Base-by-base conservation (phyloP, 2,888 invertebrate species). In the Neoscelio sp. region DNA sequence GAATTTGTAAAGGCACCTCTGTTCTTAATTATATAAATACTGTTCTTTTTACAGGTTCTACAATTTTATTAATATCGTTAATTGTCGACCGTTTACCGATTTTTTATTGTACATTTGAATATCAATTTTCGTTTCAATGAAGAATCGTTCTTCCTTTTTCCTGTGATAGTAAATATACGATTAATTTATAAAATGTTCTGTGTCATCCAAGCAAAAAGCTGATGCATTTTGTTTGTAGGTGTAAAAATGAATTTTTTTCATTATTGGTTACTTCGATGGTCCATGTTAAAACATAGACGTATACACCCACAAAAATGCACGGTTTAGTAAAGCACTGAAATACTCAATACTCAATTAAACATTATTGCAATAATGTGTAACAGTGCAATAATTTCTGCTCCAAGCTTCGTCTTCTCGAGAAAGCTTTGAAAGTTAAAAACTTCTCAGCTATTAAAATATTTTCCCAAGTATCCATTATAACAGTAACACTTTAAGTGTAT, bases 351-450 rank as follows among this genome's bases (percentile, higher is more conserved):
- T 20, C 42, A 4, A 4, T n/a, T 12, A 60, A 18, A 46, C 8
- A 33, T 56, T 46, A 68, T 58, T 56, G 48, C 48, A 48, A 38
- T 46, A 56, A 68, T 68, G 15, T 35, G 12, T 58, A 54, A 44
- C 48, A 44, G 20, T 54, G 48, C 70, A 70, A 58, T 70, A 30
- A 23, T 46, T 50, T 23, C 15, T 13, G 15, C 23, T 56, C 38
- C 20, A 48, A n/a, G 33, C 26, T 40, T 48, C 15, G 68, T 68
- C 68, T 68, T 68, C 56, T 56, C 35, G 13, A 3, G 1, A 46
- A 58, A 46, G 15, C 56, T 35, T 38, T 35, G 28, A 20, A 56
- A 56, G 46, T 68, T 68, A 4, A 44, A 54, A 56, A 67, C 54
- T 54, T 33, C 33, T 33, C 23, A 64, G 50, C 42, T 18, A 10